Base-by-base conservation (phyloP, 2,888 invertebrate species). In the Drosophila birchii region DNA sequence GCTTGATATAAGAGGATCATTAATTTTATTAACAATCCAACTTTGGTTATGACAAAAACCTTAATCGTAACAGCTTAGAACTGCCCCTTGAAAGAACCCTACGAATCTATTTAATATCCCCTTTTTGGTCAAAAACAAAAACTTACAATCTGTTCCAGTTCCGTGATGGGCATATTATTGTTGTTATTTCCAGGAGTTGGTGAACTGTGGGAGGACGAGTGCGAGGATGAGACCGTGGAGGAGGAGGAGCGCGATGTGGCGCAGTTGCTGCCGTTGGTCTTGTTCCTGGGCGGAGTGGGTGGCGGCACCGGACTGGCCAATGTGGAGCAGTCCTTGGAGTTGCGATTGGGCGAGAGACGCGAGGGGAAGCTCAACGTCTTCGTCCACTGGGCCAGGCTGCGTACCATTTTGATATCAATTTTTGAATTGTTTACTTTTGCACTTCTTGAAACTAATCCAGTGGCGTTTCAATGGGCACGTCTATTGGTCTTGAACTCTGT, bases 321-420 rank as follows among this genome's bases (percentile, higher is more conserved):
- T 23, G 91, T 90, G 39, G 89, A 94, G 91, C 93, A 93, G 91
- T 96, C 96, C 93, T 96, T 96, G 44, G 95, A 95, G 63, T 95
- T 95, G 90, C 96, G 95, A 92, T 96, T 96, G 18, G 97, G 96
- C 71, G 96, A 96, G 91, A 97, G 94, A 93, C 97, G 94, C 90
- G 97, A 95, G 75, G 97, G 97, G 93, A 97, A 97, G 94, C 97
- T 97, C 92, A 97, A 94, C 85, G 97, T 97, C 94, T 97, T 97
- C 93, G 97, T 97, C 97, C 97, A 97, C 94, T 97, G 96, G 75
- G 96, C 95, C 91, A 97, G 94, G 94, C 96, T 97, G 87, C 97
- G 96, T 93, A 97, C 97, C 97, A 97, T 97, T 83, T 89, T 91
- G 61, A 16, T 36, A 18, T 47, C 47, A 12, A 18, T 38, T 32